These are phyloP conservation scores for Bufo gargarizans DNA, from an alignment of 2,113 vertebrate genomes.

Conservation along the genomic window DNA sequence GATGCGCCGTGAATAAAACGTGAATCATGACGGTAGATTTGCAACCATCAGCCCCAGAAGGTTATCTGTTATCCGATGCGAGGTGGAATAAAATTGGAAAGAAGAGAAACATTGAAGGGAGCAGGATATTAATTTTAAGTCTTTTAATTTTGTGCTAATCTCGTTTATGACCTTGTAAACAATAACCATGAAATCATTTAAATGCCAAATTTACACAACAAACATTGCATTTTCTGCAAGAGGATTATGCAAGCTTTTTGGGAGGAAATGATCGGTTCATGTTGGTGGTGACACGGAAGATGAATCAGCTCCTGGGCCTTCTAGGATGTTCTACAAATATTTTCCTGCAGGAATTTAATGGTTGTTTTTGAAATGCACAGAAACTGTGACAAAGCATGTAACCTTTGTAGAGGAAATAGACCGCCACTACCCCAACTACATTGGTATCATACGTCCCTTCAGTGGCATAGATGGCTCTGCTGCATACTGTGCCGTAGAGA, in stretches of 20 bases:
- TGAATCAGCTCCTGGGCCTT: neutral
- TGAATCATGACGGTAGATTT: slow-evolving; percentile 3
- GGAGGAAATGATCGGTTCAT: neutral
- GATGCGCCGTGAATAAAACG: neutral
- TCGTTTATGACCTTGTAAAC: slow-evolving; percentile 27
- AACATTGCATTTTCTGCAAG: slow-evolving; percentile 5
- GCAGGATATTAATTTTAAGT: slow-evolving; percentile 19
- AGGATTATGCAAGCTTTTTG: neutral
- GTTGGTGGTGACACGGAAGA: neutral
- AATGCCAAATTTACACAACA: neutral
- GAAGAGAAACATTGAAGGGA: neutral
- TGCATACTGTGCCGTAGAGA: too few species aligned
- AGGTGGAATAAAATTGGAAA: slow-evolving; percentile 23
- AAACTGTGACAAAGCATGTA: neutral
- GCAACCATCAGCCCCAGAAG: slow-evolving; percentile 1
- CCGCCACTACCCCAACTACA: too few species aligned
- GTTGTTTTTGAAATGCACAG: neutral
- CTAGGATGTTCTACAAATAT: neutral
- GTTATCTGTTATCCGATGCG: slow-evolving; percentile 12
- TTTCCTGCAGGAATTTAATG: neutral
- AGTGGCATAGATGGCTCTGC: too few species aligned
- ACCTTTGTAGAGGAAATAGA: neutral
- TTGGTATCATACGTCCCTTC: too few species aligned
- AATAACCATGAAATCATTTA: neutral
- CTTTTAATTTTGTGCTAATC: slow-evolving; percentile 28